Percentiles rank a stretch among this genome's conserved stretches.
phyloP scores from a whole-genome alignment of 2,113 vertebrate species.

The Spheniscus mendiculus region DNA sequence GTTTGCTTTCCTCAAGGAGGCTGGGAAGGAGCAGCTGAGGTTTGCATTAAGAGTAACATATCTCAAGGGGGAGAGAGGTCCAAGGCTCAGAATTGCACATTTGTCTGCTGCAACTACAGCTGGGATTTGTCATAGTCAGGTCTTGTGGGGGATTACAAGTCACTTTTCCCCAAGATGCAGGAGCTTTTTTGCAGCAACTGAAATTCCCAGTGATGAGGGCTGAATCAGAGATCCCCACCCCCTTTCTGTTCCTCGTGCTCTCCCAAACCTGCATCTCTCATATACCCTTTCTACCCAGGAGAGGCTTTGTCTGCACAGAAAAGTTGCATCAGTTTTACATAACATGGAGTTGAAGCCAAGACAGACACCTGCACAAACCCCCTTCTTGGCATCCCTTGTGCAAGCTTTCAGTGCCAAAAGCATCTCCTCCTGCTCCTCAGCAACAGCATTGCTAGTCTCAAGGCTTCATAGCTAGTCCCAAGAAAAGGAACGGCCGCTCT shows the following conservation, averaged over 20 bases:
- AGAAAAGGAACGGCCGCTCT: neutral
- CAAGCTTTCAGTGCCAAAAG: neutral
- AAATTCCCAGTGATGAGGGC: neutral
- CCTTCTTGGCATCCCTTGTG: neutral
- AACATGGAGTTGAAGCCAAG: neutral
- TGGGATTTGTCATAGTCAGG: neutral
- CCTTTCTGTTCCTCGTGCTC: neutral
- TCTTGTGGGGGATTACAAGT: neutral
- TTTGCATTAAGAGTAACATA: neutral
- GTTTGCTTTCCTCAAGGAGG: neutral
- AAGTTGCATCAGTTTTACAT: neutral
- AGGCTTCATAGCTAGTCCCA: neutral
- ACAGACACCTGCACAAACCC: conserved; percentile 9
- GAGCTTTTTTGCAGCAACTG: neutral
- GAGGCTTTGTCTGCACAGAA: neutral
- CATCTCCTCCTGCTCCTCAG: neutral
- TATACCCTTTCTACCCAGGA: neutral
- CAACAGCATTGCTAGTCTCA: neutral
- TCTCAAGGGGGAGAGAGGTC: neutral
- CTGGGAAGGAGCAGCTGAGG: neutral
- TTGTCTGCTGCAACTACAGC: neutral
- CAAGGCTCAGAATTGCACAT: neutral
- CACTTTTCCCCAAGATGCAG: neutral
- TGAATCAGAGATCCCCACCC: neutral
- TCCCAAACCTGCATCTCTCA: neutral